Percentiles rank a stretch among this genome's conserved stretches.
Evolutionary conservation across 1,140 invertebrate genomes (phyloP).

Genomic region (Meteorus sp.): DNA sequence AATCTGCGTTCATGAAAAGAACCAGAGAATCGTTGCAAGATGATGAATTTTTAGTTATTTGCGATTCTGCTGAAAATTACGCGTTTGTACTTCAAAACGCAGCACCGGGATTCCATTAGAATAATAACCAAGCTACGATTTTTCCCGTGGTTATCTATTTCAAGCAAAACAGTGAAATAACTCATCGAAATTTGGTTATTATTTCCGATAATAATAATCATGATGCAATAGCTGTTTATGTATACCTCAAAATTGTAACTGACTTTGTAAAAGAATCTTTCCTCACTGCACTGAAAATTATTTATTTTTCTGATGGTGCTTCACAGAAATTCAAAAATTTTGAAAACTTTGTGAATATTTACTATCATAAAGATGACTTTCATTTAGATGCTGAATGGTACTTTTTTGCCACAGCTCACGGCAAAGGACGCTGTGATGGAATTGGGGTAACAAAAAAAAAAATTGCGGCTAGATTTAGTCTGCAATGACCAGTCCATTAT

Average conservation of each 20-base stretch:
- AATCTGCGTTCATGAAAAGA: constrained; percentile 4
- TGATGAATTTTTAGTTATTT: constrained; percentile 17
- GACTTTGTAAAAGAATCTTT: not conserved
- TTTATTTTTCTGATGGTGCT: constrained; percentile 28
- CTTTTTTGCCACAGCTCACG: constrained; percentile 45
- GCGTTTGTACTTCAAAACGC: constrained; percentile 14
- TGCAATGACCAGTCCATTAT: not conserved
- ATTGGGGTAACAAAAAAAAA: constrained; percentile 19
- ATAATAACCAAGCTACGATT: constrained; percentile 10
- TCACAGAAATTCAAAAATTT: constrained; percentile 30
- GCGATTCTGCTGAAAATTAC: not conserved
- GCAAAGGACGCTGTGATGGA: constrained; percentile 37
- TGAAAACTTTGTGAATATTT: constrained; percentile 38
- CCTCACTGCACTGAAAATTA: constrained; percentile 1
- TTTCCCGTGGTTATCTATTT: constrained; percentile 18
- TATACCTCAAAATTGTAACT: not conserved
- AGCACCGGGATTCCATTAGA: not conserved
- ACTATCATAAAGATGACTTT: constrained; percentile 41
- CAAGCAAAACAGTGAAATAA: constrained; percentile 2
- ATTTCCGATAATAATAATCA: constrained; percentile 23
- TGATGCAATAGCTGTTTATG: constrained; percentile 6
- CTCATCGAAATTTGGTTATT: constrained; percentile 21
- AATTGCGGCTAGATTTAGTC: constrained; percentile 1
- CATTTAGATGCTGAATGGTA: constrained; percentile 40
- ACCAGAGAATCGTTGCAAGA: constrained; percentile 10